Percentiles rank a stretch among this genome's conserved stretches.
Conservation (phyloP, 2,113 vertebrate species). For the Arizona elegans region DNA sequence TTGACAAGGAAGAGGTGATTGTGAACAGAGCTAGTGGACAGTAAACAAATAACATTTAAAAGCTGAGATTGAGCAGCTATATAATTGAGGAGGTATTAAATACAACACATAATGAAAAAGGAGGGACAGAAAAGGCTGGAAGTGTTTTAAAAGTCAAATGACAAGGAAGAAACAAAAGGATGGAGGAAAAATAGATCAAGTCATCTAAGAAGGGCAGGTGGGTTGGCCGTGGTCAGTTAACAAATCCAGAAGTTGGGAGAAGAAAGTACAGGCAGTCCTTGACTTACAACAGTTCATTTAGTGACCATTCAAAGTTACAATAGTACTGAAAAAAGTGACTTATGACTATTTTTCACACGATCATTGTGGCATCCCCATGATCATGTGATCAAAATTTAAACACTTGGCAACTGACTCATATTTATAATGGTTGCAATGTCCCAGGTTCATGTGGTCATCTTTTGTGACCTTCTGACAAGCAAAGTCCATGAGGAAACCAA, state of each 20-base stretch:
- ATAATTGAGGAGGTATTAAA: neutral
- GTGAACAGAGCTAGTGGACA: neutral
- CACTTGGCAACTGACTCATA: too few species aligned
- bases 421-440: too few species aligned
- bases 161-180: neutral
- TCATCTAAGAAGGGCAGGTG: neutral
- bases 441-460: too few species aligned
- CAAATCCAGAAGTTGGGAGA: neutral
- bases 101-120: neutral
- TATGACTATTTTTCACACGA: too few species aligned
- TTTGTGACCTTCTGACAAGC: too few species aligned
- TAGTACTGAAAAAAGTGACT: too few species aligned
- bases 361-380: too few species aligned
- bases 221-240: neutral
- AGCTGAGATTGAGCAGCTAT: neutral
- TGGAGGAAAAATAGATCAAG: neutral
- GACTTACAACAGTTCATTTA: too few species aligned
- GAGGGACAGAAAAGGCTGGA: neutral
- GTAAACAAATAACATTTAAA: neutral
- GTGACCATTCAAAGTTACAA: too few species aligned
- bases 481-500: too few species aligned
- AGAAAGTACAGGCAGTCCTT: neutral
- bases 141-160: neutral
- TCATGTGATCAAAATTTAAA: too few species aligned
- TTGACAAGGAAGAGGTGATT: too few species aligned